These are phyloP conservation scores for Nyctalus aviator DNA, from an alignment of 2,797 vertebrate genomes.

Conservation along the genomic window DNA sequence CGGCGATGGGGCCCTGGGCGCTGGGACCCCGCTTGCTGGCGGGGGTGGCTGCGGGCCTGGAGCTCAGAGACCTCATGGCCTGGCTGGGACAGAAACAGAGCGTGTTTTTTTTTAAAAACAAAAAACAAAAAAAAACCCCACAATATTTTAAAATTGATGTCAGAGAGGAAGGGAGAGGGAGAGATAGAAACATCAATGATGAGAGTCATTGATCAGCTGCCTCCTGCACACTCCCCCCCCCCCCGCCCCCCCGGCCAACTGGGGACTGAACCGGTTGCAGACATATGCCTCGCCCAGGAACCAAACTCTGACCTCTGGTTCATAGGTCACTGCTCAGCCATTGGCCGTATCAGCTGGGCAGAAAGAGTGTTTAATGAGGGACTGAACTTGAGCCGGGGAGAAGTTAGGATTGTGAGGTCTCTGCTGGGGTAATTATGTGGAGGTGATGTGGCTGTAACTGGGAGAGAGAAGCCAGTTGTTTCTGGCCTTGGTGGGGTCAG, in stretches of 20 bases:
- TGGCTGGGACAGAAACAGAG: not conserved
- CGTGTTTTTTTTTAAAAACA: no score
- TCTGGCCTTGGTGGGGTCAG: not conserved
- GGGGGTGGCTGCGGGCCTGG: not conserved
- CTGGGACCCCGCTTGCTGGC: not conserved
- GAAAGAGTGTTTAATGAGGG: not conserved
- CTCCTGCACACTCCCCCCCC: no score
- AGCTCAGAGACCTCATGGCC: rapidly evolving
- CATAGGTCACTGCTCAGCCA: no score
- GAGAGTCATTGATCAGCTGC: no score
- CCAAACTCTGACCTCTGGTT: no score
- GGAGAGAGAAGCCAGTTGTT: not conserved
- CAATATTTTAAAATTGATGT: no score
- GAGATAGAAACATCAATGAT: no score
- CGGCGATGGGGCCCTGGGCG: not conserved
- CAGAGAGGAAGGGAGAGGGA: no score
- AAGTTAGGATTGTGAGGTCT: not conserved
- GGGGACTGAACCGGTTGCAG: no score
- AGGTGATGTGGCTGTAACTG: rapidly evolving
- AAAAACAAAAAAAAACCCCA: no score
- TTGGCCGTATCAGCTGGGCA: no score
- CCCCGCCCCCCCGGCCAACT: rapidly evolving
- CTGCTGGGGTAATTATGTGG: not conserved
- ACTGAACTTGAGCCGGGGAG: rapidly evolving
- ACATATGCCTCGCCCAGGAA: no score